phyloP scores from a whole-genome alignment of 2,797 vertebrate species.

The Takifugu ocellatus region DNA sequence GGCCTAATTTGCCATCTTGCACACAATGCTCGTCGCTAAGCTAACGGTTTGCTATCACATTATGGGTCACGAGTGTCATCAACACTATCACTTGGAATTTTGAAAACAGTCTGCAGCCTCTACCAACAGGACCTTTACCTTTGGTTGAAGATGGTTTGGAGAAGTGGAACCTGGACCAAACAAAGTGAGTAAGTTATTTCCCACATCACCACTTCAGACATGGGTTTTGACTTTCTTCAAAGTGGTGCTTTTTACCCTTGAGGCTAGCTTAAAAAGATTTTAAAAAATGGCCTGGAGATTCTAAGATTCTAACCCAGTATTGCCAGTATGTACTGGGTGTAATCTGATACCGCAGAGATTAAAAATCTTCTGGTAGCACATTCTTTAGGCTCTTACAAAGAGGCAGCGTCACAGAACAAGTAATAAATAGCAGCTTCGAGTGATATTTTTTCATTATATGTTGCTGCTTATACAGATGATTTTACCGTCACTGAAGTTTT shows the following conservation, averaged over 20 bases:
- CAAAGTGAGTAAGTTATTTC: constrained; percentile 13
- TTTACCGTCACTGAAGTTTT: constrained; percentile 16
- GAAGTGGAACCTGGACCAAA: constrained; percentile 9
- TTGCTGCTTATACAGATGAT: constrained; percentile 41
- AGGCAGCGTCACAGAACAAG: constrained; percentile 89
- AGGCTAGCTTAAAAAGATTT: constrained; percentile 33
- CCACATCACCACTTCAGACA: constrained; percentile 1
- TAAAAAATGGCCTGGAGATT: constrained; percentile 3
- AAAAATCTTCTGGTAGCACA: constrained; percentile 44
- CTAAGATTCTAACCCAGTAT: constrained; percentile 22
- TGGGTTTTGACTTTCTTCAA: constrained; percentile 32
- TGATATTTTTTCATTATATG: constrained; percentile 23
- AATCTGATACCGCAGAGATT: constrained; percentile 26
- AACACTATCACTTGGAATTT: constrained; percentile 3
- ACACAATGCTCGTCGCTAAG: too few species aligned
- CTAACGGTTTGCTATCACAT: too few species aligned
- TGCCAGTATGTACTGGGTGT: constrained; percentile 46
- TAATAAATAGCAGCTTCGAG: constrained; percentile 73
- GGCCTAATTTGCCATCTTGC: too few species aligned
- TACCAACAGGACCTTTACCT: background rate
- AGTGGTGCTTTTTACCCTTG: constrained; percentile 30
- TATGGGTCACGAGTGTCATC: background rate
- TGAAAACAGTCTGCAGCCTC: background rate
- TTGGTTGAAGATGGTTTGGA: constrained; percentile 31
- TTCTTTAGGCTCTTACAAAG: constrained; percentile 53